Base-by-base conservation (phyloP, 2,113 vertebrate species). In the Illadopsis cleaveri region DNA sequence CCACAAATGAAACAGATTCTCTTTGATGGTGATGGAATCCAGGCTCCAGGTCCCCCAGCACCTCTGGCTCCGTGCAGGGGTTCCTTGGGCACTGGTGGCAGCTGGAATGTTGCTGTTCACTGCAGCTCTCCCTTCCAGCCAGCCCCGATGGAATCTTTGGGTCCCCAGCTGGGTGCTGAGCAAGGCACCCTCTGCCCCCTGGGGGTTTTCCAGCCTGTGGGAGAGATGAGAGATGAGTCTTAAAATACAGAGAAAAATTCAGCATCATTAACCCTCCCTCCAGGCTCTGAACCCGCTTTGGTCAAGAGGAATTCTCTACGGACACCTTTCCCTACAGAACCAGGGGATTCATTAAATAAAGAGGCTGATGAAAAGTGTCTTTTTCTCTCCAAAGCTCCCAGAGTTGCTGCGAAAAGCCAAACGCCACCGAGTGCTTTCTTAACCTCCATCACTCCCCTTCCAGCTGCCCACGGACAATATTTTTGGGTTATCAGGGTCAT, bases 1-100 rank as follows among this genome's bases (percentile, higher is more conserved):
- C 48, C 53, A 64, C 78, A 90, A 90, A 91, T 96, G 90, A 81
- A 90, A 65, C 30, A 77, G 80, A 50, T 87, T 82, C 69, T 45
- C 80, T 82, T 84, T 90, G 84, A 69, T 66, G 86, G 31, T 53
- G 89, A 50, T n/a, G 53, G 62, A 47, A 56, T 21, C 66, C 33
- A 2, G 8, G 56, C 42, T 31, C 42, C 27, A 5, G 19, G 25
- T 87, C 86, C 73, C 61, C 16, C 27, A 65, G 50, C 70, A 10
- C 75, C 66, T 28, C 68, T 87, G 6, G 0, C 31, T 31, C 10
- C 0, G 3, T 8, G 16, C 72, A 33, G 71, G 21, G 16, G n/a
- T 4, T 38, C 47, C 6, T 11, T 11, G 9, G 81, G 27, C 61
- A 13, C 89, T 2, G 44, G 5, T 3, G 1, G 17, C 33, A 25